A percentile compares a stretch with the other conserved stretches of the same genome.
These are phyloP conservation scores for Equus quagga DNA, from an alignment of 2,113 vertebrate species.

Conservation along the genomic window DNA sequence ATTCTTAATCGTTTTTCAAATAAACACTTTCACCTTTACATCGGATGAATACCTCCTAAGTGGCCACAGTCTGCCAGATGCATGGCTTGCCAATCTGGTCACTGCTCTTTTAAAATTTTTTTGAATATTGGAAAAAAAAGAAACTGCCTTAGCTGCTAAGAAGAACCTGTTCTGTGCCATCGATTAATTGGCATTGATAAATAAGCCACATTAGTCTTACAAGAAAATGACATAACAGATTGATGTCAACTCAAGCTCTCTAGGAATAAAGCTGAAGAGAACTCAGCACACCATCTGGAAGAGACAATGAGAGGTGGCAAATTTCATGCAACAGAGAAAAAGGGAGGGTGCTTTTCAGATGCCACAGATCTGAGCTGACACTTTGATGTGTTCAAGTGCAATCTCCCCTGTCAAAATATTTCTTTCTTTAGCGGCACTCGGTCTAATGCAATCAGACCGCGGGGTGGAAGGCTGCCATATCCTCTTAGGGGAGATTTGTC, in stretches of 20 bases:
- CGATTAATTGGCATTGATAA: slow-evolving; percentile 84
- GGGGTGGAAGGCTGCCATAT: slow-evolving; percentile 87
- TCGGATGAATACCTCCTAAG: slow-evolving; percentile 81
- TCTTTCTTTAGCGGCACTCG: slow-evolving; percentile 84
- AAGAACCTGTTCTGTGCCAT: slow-evolving; percentile 71
- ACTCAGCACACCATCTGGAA: slow-evolving; percentile 84
- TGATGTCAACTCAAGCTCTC: slow-evolving; percentile 76
- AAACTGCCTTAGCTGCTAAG: slow-evolving; percentile 69
- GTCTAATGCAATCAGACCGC: slow-evolving; percentile 89
- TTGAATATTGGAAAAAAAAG: neutral
- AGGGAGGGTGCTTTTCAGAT: slow-evolving; percentile 81
- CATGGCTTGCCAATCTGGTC: slow-evolving; percentile 76
- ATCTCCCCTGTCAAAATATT: slow-evolving; percentile 90
- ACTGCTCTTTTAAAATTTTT: slow-evolving; percentile 47
- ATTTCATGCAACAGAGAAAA: slow-evolving; percentile 69
- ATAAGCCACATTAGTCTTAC: slow-evolving; percentile 75
- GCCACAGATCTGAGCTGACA: slow-evolving; percentile 87
- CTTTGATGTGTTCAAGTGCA: slow-evolving; percentile 85
- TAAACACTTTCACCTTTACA: slow-evolving; percentile 80
- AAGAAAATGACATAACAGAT: slow-evolving; percentile 80
- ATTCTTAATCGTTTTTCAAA: slow-evolving; percentile 67
- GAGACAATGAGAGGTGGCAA: slow-evolving; percentile 77
- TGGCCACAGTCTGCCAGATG: slow-evolving; percentile 78
- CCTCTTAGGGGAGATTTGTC: slow-evolving; percentile 86
- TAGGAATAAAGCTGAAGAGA: slow-evolving; percentile 73